Conservation (phyloP, 2,888 invertebrate genomes). For the Leptogaster cylindrica region DNA sequence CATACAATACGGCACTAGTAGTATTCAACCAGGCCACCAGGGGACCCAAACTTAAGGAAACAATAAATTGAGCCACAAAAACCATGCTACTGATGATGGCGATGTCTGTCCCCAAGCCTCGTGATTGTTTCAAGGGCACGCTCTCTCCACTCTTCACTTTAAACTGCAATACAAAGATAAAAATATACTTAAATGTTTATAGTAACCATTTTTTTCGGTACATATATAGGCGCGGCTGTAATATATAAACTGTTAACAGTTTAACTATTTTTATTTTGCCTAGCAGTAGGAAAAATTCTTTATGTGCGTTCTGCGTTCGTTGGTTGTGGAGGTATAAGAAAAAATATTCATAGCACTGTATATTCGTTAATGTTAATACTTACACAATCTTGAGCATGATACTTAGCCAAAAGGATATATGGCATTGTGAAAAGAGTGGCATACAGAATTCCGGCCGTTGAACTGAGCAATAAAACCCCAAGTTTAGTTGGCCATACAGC, state of each 20-base stretch:
- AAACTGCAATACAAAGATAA: conserved; percentile 53
- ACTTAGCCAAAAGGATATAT: conserved; percentile 60
- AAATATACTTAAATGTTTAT: conserved; percentile 7
- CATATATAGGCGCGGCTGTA: too few relatives aligned
- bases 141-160: conserved; percentile 57
- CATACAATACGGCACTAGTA: conserved; percentile 60
- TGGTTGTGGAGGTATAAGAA: too few relatives aligned
- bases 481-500: conserved; percentile 60
- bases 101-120: conserved; percentile 62
- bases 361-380: too few relatives aligned
- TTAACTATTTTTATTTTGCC: too few relatives aligned
- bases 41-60: conserved; percentile 59
- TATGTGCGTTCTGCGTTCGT: too few relatives aligned
- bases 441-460: conserved; percentile 61
- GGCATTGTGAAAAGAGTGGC: conserved; percentile 62
- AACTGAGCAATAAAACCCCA: conserved; percentile 60
- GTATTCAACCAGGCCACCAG: conserved; percentile 57
- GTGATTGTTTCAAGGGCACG: conserved; percentile 58
- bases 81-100: conserved; percentile 62
- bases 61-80: conserved; percentile 60
- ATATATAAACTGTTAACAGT: too few relatives aligned
- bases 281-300: too few relatives aligned
- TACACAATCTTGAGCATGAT: conserved; percentile 62
- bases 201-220: neutral
- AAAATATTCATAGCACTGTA: too few relatives aligned